These are phyloP conservation scores for Poeciliopsis retropinna DNA, from an alignment of 2,113 vertebrate genomes.

Conservation along the genomic window DNA sequence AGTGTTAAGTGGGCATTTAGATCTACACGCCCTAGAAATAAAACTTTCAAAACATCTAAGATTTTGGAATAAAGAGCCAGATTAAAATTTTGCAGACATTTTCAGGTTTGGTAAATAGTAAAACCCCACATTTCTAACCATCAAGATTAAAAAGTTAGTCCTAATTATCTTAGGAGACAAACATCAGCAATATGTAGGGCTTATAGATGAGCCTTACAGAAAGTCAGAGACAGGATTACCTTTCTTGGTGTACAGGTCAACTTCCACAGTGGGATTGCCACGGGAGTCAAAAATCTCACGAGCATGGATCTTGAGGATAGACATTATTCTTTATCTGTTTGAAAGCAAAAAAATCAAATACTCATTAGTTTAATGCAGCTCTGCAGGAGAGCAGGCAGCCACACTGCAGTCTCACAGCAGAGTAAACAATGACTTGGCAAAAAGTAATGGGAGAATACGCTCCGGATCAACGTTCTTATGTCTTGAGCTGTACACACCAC, in stretches of 20 bases:
- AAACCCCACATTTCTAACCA: no score
- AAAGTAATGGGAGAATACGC: background rate
- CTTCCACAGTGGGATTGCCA: slow-evolving; percentile 98
- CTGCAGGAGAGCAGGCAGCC: background rate
- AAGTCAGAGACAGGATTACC: slow-evolving; percentile 69
- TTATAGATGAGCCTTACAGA: background rate
- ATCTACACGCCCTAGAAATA: no score
- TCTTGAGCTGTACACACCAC: background rate
- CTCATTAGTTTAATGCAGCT: background rate
- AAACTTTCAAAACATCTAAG: no score
- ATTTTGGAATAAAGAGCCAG: no score
- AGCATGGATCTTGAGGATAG: slow-evolving; percentile 88
- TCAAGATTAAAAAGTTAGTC: no score
- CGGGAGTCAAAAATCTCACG: slow-evolving; percentile 98
- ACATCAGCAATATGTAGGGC: background rate
- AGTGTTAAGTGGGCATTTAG: no score
- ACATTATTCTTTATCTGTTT: slow-evolving; percentile 87
- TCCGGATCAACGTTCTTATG: background rate
- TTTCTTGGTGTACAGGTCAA: slow-evolving; percentile 92
- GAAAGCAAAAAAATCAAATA: background rate
- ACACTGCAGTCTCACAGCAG: slow-evolving; percentile 9
- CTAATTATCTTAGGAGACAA: no score
- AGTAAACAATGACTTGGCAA: slow-evolving; percentile 28
- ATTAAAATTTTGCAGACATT: no score
- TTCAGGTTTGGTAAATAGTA: no score